Conservation (phyloP, 2,888 invertebrate species). For the Loripinus fragilis region DNA sequence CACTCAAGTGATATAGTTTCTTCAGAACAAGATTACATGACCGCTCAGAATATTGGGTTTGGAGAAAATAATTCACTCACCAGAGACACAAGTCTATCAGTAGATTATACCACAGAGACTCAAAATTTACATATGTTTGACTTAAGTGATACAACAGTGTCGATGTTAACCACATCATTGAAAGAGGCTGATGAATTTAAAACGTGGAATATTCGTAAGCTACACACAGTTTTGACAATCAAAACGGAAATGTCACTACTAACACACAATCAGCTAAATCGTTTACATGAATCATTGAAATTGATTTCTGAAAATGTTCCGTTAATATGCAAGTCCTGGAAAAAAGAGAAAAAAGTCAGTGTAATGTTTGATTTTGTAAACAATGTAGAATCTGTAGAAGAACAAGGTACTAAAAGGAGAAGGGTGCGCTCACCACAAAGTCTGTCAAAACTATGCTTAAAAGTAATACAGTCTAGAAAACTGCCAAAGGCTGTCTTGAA, state of each 20-base stretch:
- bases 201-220: not conserved
- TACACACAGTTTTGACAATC: not conserved
- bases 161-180: not conserved
- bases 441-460: not conserved
- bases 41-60: too few relatives aligned
- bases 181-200: too few relatives aligned
- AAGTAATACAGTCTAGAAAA: not conserved
- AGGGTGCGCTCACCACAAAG: not conserved
- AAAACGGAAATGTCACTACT: not conserved
- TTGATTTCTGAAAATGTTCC: not conserved
- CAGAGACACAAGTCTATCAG: not conserved
- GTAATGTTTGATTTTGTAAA: not conserved
- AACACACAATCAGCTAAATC: not conserved
- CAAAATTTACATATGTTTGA: not conserved
- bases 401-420: not conserved
- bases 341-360: not conserved
- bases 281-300: not conserved
- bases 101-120: not conserved
- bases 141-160: not conserved
- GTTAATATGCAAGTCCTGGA: not conserved
- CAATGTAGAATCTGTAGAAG: not conserved
- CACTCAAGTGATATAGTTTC: not conserved
- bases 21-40: too few relatives aligned
- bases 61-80: too few relatives aligned
- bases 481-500: conserved; percentile 24